A percentile compares a stretch with the other conserved stretches of the same genome.
These are phyloP conservation scores for Drosophila bocqueti DNA, from an alignment of 1,140 invertebrate species.

Conservation along the genomic window DNA sequence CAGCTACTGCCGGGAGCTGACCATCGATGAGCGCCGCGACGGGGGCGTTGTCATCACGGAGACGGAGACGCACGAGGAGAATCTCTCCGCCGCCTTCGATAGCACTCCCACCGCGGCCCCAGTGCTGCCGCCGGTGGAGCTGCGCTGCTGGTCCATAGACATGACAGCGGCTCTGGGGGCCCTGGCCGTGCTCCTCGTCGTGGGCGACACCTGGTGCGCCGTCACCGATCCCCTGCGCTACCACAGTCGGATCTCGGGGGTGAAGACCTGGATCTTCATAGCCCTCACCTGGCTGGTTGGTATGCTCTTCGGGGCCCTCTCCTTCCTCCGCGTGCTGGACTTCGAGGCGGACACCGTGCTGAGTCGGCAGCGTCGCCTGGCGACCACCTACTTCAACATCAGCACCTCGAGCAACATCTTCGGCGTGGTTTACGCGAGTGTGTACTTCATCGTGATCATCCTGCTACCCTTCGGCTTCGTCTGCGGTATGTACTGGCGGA, in stretches of 20 bases:
- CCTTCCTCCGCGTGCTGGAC: conserved; percentile 79
- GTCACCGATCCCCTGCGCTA: conserved; percentile 95
- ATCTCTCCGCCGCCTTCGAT: conserved; percentile 55
- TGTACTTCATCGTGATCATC: conserved; percentile 87
- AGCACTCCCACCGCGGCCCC: conserved; percentile 19
- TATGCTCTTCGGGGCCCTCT: conserved; percentile 86
- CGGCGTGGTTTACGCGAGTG: conserved; percentile 77
- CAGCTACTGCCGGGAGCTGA: conserved; percentile 72
- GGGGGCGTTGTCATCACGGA: conserved; percentile 73
- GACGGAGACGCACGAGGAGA: conserved; percentile 76
- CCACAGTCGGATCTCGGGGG: conserved; percentile 90
- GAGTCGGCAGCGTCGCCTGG: conserved; percentile 57
- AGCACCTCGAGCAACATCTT: conserved; percentile 74
- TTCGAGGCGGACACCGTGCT: conserved; percentile 70
- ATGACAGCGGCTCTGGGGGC: conserved; percentile 85
- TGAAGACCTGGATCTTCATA: conserved; percentile 90
- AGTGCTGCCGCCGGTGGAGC: conserved; percentile 50
- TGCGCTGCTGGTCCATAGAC: conserved; percentile 83
- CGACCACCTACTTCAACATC: conserved; percentile 71
- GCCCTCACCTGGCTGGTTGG: conserved; percentile 89
- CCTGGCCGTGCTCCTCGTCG: conserved; percentile 92
- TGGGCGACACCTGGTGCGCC: conserved; percentile 94
- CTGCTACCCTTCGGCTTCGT: conserved; percentile 89
- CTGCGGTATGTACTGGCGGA: conserved; percentile 90
- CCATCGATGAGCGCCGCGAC: conserved; percentile 73